These are phyloP conservation scores for Chlorodrepanis virens DNA, from an alignment of 2,113 vertebrate species.

Conservation along the genomic window DNA sequence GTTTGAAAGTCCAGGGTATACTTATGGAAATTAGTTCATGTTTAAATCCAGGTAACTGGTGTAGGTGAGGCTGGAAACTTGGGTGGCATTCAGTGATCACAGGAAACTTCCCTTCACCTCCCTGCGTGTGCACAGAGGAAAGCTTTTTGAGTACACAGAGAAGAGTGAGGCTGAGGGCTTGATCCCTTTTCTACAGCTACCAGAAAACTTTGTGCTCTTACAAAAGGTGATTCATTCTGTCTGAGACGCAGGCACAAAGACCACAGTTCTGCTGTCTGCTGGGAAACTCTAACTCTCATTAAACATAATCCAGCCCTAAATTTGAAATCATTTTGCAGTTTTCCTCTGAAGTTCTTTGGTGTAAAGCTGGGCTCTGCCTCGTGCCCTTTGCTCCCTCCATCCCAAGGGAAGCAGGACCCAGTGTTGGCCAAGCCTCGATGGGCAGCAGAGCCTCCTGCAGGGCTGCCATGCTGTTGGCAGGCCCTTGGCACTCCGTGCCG, in stretches of 20 bases:
- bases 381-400: not conserved
- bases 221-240: not conserved
- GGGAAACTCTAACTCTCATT: not conserved
- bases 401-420: fast-evolving
- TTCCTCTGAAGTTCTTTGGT: not conserved
- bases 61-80: not conserved
- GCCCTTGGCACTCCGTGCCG: fast-evolving
- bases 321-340: not conserved
- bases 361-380: not conserved
- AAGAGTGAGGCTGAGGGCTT: not conserved
- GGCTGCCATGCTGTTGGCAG: not conserved
- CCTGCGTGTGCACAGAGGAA: not conserved
- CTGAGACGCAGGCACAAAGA: not conserved
- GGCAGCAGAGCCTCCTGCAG: not conserved
- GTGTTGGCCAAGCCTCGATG: not conserved
- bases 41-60: not conserved
- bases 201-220: not conserved
- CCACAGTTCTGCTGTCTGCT: not conserved
- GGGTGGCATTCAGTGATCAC: not conserved
- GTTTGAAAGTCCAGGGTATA: not conserved
- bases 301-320: not conserved
- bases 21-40: not conserved
- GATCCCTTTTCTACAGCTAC: not conserved
- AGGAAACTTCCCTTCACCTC: not conserved
- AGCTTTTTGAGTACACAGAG: not conserved